These are phyloP conservation scores for Paedocypris micromegethes DNA, from an alignment of 2,797 vertebrate genomes.

Conservation along the genomic window DNA sequence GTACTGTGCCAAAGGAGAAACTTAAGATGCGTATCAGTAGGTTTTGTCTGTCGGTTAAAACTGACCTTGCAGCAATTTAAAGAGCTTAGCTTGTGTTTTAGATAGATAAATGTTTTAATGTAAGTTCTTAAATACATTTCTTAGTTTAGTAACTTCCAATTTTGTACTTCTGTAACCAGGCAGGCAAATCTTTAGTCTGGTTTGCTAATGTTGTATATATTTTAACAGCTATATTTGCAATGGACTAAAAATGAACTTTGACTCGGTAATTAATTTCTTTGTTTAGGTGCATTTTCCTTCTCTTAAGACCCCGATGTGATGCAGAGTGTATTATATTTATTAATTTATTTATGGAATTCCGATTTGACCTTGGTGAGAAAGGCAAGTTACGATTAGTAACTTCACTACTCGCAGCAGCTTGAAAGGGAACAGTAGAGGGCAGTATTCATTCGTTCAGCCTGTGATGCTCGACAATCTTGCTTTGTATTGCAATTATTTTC, in stretches of 20 bases:
- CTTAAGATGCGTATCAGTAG: conserved; percentile 8
- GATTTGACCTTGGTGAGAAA: too few species aligned
- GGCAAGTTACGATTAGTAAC: too few species aligned
- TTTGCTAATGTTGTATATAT: background rate
- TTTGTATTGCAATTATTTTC: conserved; percentile 3
- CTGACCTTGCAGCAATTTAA: background rate
- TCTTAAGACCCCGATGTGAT: conserved; percentile 8
- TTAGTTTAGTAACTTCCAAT: conserved; percentile 2
- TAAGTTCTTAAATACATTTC: background rate
- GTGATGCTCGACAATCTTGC: conserved; percentile 34
- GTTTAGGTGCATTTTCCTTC: conserved; percentile 3
- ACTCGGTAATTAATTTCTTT: conserved; percentile 1
- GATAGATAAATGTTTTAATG: background rate
- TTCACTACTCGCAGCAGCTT: background rate
- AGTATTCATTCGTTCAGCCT: conserved; percentile 41
- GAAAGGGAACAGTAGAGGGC: conserved; percentile 49
- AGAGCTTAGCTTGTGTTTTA: background rate
- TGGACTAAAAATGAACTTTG: background rate
- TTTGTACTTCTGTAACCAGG: background rate
- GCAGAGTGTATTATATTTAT: conserved; percentile 47
- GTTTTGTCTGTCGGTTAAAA: background rate
- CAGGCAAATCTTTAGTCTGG: too few species aligned
- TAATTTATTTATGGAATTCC: conserved; percentile 52
- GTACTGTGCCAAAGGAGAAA: conserved; percentile 31
- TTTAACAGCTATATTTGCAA: background rate